phyloP scores from a whole-genome alignment of 64 coral and sea anemone genomes.

The Cladopsammia gracilis region DNA sequence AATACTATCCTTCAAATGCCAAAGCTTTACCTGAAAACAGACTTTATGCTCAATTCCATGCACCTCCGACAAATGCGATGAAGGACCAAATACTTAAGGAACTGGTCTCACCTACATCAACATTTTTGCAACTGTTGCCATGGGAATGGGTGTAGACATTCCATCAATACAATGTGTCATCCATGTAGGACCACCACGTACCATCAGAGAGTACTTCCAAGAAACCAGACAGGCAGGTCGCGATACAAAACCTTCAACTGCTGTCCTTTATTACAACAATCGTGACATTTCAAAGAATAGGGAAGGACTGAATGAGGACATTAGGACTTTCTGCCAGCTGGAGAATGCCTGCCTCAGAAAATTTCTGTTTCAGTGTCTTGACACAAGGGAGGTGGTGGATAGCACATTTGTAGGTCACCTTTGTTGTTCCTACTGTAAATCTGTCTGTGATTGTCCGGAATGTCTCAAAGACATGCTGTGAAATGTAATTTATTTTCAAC shows the following conservation, averaged over 20 bases:
- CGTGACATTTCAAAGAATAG: slow-evolving; percentile 7
- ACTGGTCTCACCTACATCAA: background rate
- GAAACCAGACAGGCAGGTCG: slow-evolving; percentile 31
- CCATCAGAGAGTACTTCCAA: slow-evolving; percentile 38
- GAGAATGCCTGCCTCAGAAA: background rate
- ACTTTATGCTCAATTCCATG: slow-evolving; percentile 24
- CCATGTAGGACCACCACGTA: slow-evolving; percentile 23
- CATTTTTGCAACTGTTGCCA: slow-evolving; percentile 65
- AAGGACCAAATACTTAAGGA: slow-evolving; percentile 37
- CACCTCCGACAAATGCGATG: slow-evolving; percentile 21
- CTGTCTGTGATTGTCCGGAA: no score
- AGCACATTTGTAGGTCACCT: no score
- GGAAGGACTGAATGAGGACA: background rate
- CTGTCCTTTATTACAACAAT: slow-evolving; percentile 33
- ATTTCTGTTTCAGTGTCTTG: slow-evolving; percentile 45
- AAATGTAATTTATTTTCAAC: no score
- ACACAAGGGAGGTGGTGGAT: background rate
- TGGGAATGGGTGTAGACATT: slow-evolving; percentile 70
- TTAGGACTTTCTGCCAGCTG: background rate
- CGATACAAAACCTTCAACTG: background rate
- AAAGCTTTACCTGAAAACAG: slow-evolving; percentile 41
- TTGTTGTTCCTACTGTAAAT: no score
- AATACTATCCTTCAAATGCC: background rate
- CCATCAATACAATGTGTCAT: slow-evolving; percentile 45
- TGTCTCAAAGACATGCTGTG: no score